Evolutionary conservation across 2,113 vertebrate genomes (phyloP), one percentile per base, ranked within the genome.

Genomic region (Thomomys bottae): DNA sequence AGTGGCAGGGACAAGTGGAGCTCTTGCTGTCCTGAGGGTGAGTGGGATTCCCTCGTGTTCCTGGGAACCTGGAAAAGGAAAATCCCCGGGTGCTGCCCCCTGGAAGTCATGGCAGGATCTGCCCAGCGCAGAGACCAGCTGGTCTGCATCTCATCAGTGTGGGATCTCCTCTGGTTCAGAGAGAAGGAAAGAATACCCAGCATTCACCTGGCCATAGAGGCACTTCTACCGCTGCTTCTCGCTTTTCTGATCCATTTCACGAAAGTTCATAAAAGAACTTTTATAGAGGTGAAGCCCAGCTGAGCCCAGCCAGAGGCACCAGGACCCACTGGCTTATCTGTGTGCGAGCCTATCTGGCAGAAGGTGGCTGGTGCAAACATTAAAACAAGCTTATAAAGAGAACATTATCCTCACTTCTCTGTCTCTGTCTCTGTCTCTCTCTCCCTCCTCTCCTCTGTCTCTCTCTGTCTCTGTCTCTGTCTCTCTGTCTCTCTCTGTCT

Each of bases 1-100:
- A 54, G 49, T 18, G 49, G 49, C 15, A 2, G 7, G 1, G 20
- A 3, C 0, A 0, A 12, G 12, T 3, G 2, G 8, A 71, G 26
- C 32, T 63, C 8, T 0, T 34, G 5, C 45, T 17, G 30, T 2
- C 38, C 28, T 18, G n/a, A 40, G 68, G 59, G 42, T 0, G 7
- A 40, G 54, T 6, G 32, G 20, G 66, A 79, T 64, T 2, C 3
- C 36, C 68, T 63, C 42, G 45, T 30, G 45, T 3, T 81, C 64
- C 66, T 21, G 24, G 21, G 59, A 26, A 26, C 49, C 2, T 14
- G 4, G 49, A 87, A 24, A 40, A 61, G 42, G 15, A n/a, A 75
- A n/a, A 40, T 3, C 17, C 23, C 49, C 18, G 1, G 61, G 3
- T 8, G 3, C 28, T 26, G 20, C 4, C 23, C 45, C 20, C 2